Conservation (phyloP, 2,888 invertebrate species). For the Cantharis nigra region DNA sequence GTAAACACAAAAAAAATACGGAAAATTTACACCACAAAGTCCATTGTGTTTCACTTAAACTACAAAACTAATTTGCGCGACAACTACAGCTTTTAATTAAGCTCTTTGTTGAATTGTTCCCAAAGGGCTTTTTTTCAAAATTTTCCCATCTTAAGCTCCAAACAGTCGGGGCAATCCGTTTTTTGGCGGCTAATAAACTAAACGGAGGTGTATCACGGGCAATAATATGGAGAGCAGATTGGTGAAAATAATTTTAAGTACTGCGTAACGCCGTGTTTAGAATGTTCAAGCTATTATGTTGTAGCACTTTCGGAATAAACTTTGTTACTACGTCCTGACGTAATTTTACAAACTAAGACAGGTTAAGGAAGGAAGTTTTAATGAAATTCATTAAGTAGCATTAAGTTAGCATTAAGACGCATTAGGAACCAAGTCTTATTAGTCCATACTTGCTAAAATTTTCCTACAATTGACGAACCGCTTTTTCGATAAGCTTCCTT, state of each 20-base stretch:
- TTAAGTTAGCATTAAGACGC: slow-evolving; percentile 31
- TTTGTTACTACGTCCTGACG: background rate
- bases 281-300: slow-evolving; percentile 7
- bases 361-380: slow-evolving; percentile 30
- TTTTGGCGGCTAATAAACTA: background rate
- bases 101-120: background rate
- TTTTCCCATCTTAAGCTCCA: background rate
- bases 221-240: background rate
- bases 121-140: background rate
- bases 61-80: background rate
- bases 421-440: slow-evolving; percentile 31
- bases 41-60: background rate
- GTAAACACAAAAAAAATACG: too few relatives aligned
- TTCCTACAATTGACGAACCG: background rate
- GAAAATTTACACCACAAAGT: background rate
- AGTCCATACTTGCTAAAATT: slow-evolving; percentile 21
- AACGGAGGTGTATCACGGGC: background rate
- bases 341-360: slow-evolving; percentile 17
- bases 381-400: slow-evolving; percentile 37
- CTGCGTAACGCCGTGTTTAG: slow-evolving; percentile 13
- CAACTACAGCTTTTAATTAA: background rate
- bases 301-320: slow-evolving; percentile 7
- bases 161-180: background rate
- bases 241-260: slow-evolving; percentile 15
- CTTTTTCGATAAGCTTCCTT: background rate